Conservation (phyloP, 2,113 vertebrate genomes). For the Mustela lutreola region DNA sequence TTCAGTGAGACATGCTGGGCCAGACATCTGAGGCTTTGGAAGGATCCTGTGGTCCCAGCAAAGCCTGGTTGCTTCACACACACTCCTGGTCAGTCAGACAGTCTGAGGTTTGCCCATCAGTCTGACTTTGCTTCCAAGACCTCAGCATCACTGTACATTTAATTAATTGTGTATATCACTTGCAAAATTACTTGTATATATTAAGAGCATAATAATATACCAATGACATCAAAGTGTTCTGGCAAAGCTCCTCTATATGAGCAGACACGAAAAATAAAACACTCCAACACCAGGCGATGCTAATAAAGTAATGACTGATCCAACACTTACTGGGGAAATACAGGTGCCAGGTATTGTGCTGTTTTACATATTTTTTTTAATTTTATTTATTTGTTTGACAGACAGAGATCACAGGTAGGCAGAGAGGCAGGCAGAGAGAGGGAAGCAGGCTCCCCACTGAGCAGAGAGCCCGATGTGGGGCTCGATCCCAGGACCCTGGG, state of each 20-base stretch:
- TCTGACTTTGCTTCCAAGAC: slow-evolving; percentile 19
- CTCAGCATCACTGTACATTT: background rate
- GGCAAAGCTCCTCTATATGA: background rate
- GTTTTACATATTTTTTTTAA: background rate
- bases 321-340: background rate
- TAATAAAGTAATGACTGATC: background rate
- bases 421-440: no score
- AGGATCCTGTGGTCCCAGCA: background rate
- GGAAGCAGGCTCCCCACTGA: no score
- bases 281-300: background rate
- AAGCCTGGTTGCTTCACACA: background rate
- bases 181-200: background rate
- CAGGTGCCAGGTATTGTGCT: background rate
- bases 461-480: no score
- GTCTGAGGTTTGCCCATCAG: background rate
- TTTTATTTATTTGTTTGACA: no score
- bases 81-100: background rate
- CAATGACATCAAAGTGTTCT: background rate
- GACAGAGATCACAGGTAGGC: no score
- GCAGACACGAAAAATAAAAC: background rate
- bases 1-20: slow-evolving; percentile 39
- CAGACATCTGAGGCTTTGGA: background rate
- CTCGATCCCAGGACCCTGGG: no score
- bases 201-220: background rate
- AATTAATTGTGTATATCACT: slow-evolving; percentile 15